Conservation (phyloP, 2,797 vertebrate species). For the Fratercula arctica region DNA sequence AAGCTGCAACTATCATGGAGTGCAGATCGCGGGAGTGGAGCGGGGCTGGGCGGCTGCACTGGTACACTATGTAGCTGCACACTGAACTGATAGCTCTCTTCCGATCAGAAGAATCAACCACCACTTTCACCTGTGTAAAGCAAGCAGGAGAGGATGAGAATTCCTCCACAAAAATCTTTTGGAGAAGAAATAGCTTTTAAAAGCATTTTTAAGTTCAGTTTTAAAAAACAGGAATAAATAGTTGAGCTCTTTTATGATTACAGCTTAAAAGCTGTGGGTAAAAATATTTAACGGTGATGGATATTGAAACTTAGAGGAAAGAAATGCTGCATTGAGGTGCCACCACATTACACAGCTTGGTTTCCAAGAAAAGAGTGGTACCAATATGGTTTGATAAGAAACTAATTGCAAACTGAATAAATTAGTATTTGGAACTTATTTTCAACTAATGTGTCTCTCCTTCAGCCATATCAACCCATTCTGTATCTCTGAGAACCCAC, state of each 20-base stretch:
- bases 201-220: not conserved
- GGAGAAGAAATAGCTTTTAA: accelerated
- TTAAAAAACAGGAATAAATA: not conserved
- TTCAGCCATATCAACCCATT: not conserved
- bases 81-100: slow-evolving; percentile 86
- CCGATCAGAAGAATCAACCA: slow-evolving; percentile 82
- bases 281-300: not conserved
- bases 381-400: not conserved
- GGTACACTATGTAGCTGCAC: slow-evolving; percentile 90
- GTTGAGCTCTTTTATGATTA: not conserved
- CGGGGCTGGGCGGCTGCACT: slow-evolving; percentile 91
- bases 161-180: not conserved
- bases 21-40: slow-evolving; percentile 93
- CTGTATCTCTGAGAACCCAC: not conserved
- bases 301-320: not conserved
- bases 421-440: not conserved
- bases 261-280: not conserved
- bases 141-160: not conserved
- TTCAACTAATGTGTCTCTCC: not conserved
- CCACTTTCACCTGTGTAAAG: slow-evolving; percentile 82
- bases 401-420: not conserved
- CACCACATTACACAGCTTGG: not conserved
- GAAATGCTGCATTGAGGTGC: not conserved
- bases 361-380: not conserved
- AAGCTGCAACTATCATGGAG: slow-evolving; percentile 94